phyloP scores from a whole-genome alignment of 2,797 vertebrate genomes.

The Takifugu ocellatus region DNA sequence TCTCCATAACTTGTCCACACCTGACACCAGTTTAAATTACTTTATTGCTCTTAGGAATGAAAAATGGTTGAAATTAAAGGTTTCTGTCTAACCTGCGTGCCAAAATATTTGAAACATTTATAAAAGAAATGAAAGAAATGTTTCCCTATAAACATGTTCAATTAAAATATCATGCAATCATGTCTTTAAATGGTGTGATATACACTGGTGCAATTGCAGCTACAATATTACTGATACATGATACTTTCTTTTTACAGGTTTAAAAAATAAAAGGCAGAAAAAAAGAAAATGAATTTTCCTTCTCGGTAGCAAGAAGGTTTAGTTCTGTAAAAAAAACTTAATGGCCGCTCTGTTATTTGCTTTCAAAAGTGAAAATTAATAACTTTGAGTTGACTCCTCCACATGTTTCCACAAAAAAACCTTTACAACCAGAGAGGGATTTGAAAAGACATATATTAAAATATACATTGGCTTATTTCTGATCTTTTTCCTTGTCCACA shows the following conservation, averaged over 20 bases:
- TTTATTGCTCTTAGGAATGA: constrained; percentile 68
- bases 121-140: constrained; percentile 43
- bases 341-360: too few relatives aligned
- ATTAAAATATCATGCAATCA: constrained; percentile 65
- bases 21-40: constrained; percentile 36
- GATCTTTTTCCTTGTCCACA: constrained; percentile 32
- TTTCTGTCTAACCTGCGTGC: constrained; percentile 16
- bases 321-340: constrained; percentile 41
- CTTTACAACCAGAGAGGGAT: constrained; percentile 39
- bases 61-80: constrained; percentile 32
- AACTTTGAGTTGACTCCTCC: not conserved
- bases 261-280: constrained; percentile 36
- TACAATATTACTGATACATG: constrained; percentile 42
- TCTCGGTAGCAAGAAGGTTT: constrained; percentile 39
- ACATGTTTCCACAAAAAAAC: not conserved
- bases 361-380: constrained; percentile 17
- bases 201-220: constrained; percentile 55
- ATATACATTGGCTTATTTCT: constrained; percentile 49
- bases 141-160: constrained; percentile 39
- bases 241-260: constrained; percentile 13
- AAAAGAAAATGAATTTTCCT: constrained; percentile 39
- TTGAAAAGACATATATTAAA: constrained; percentile 63
- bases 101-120: constrained; percentile 15
- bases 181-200: constrained; percentile 48
- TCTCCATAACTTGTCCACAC: too few relatives aligned